Base-by-base conservation (phyloP, 2,888 invertebrate genomes). In the Gastrophysa polygoni region DNA sequence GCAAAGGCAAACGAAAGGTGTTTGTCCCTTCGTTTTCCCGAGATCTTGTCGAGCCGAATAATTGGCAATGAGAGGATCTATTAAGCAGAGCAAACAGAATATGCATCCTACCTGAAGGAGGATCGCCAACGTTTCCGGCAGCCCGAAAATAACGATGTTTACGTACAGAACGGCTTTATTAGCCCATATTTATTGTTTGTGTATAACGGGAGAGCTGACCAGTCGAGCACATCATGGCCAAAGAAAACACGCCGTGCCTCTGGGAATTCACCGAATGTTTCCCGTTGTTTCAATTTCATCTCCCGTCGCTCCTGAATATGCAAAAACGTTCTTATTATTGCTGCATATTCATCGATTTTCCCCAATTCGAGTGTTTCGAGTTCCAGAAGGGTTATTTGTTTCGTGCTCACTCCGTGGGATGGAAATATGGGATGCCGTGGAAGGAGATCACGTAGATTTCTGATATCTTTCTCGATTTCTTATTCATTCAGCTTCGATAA, bases 121-220 rank as follows among this genome's bases (percentile, higher is more conserved):
- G 70, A 76, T 73, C 72, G 77, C 73, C 75, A 73, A 75, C 76
- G 75, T 51, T 46, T 24, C n/a, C 24, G 52, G 16, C 29, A 32
- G 20, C 24, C 76, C 74, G 75, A 77, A 78, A 79, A 78, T 79
- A 79, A 78, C 78, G 78, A 78, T 79, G 78, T 80, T 79, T 80
- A 77, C 79, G 77, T 74, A 76, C 71, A 75, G 77, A 75, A 79
- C 74, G 71, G 75, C 76, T 79, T 78, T 79, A 80, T 80, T 80
- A 79, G 78, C 76, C 75, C 78, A 75, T 79, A 79, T 79, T 78
- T 79, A 79, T 79, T 78, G 78, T 79, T 38, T 38, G 76, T 77
- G 77, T 77, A 78, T 77, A 78, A 77, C 77, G 76, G 72, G 71
- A 68, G 68, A 75, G 54, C 44, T 54, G 75, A 73, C 75, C 75